phyloP scores from a whole-genome alignment of 2,797 vertebrate genomes.

The Pseudotriccus pelzelni region DNA sequence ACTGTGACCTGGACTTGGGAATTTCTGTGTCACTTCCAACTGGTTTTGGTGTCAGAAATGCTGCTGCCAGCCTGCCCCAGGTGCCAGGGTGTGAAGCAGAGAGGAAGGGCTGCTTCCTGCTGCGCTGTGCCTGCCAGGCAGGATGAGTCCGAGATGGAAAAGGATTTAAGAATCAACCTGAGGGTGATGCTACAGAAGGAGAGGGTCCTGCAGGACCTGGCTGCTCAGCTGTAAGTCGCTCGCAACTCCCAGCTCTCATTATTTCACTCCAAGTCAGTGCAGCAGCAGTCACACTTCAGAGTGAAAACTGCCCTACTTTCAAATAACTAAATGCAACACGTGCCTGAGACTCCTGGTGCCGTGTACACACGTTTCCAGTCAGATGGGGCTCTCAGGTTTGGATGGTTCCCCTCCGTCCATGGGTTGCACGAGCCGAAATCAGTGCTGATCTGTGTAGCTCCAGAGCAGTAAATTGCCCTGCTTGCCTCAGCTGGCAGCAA shows the following conservation, averaged over 20 bases:
- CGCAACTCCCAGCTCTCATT: constrained; percentile 33
- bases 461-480: neutral
- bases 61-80: neutral
- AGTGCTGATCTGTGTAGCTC: neutral
- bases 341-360: neutral
- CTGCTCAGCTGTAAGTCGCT: neutral
- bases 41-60: neutral
- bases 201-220: neutral
- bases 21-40: neutral
- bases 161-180: neutral
- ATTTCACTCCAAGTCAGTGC: constrained; percentile 21
- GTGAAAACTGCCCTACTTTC: constrained; percentile 41
- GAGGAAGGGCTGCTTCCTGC: neutral
- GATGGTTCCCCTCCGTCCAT: neutral
- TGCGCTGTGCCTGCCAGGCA: neutral
- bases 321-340: neutral
- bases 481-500: neutral
- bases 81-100: neutral
- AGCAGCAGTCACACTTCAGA: neutral
- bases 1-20: neutral
- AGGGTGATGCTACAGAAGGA: neutral
- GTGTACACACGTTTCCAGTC: accelerated
- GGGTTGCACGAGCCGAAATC: accelerated
- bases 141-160: neutral
- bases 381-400: neutral